Base-by-base conservation (phyloP, 2,888 invertebrate species). In the Chloroclystis v-ata region DNA sequence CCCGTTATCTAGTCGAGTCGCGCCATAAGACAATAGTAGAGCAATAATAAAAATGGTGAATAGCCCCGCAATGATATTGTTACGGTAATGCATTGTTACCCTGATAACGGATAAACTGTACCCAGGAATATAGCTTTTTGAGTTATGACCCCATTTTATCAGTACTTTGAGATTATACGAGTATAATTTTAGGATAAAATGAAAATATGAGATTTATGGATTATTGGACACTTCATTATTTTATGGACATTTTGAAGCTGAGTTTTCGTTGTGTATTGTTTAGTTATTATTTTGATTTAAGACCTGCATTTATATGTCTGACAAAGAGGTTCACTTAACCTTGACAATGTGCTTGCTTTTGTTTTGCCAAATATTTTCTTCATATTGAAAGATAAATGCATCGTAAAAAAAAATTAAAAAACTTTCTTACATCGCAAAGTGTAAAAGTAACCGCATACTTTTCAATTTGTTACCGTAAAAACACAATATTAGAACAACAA, bases 1-100 rank as follows among this genome's bases (percentile, higher is more conserved):
- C 5, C 16, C 47, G 78, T 82, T 86, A 86, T 86, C 86, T 77
- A 64, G 49, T 54, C 69, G 67, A 75, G 85, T 80, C 80, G 82
- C 78, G 84, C 82, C 82, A 82, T 85, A 86, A 87, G 87, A 86
- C 87, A 86, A 87, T 86, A 84, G 84, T 86, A 85, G 82, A 69
- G 80, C 82, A 88, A 88, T 88, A 86, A 87, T 89, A 88, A 88
- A 89, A 89, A 89, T 89, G 89, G 85, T 88, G 86, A 88, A 88
- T 88, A 82, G 88, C 87, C 77, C 66, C 73, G 82, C 84, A 84
- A 86, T 82, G 83, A 86, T 84, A 82, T 82, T 83, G 84, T 81
- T 78, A 76, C 78, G 57, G 79, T 82, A 81, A 83, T 80, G 82
- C 86, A 87, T 85, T 82, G 82, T 75, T 70, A 62, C 61, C 59